These are phyloP conservation scores for Lottia gigantea DNA, from an alignment of 2,888 invertebrate genomes.

Conservation along the genomic window DNA sequence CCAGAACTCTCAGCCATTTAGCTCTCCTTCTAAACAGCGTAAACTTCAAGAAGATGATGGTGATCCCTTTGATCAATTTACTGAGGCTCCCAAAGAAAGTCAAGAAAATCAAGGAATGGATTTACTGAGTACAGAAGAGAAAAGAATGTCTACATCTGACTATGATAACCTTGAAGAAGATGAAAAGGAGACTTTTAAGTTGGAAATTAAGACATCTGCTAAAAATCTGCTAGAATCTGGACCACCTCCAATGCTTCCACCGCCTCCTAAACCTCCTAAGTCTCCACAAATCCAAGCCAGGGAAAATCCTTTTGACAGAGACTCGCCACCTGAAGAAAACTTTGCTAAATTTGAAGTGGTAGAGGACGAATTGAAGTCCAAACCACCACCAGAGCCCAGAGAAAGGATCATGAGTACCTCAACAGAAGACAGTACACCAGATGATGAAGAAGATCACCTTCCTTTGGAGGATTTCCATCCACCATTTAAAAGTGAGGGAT, in stretches of 20 bases:
- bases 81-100: conserved; percentile 34
- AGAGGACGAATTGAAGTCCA: conserved; percentile 41
- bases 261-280: conserved; percentile 55
- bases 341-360: conserved; percentile 63
- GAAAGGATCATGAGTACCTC: conserved; percentile 42
- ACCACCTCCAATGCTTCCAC: conserved; percentile 48
- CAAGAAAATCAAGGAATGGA: conserved; percentile 22
- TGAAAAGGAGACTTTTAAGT: conserved; percentile 38
- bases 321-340: conserved; percentile 64
- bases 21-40: background rate
- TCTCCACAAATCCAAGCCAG: conserved; percentile 57
- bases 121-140: conserved; percentile 13
- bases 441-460: conserved; percentile 49
- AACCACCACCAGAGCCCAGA: conserved; percentile 26
- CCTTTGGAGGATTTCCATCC: conserved; percentile 88
- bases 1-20: conserved; percentile 7
- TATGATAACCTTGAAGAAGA: conserved; percentile 27
- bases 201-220: conserved; percentile 47
- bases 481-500: conserved; percentile 83
- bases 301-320: conserved; percentile 68
- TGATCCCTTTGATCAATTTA: conserved; percentile 49
- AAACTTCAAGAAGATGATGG: conserved; percentile 14
- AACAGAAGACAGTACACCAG: conserved; percentile 51
- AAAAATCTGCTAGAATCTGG: conserved; percentile 28
- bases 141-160: conserved; percentile 2